These are phyloP conservation scores for Enteromius anoplus DNA, from an alignment of 2,797 vertebrate species.

Conservation along the genomic window DNA sequence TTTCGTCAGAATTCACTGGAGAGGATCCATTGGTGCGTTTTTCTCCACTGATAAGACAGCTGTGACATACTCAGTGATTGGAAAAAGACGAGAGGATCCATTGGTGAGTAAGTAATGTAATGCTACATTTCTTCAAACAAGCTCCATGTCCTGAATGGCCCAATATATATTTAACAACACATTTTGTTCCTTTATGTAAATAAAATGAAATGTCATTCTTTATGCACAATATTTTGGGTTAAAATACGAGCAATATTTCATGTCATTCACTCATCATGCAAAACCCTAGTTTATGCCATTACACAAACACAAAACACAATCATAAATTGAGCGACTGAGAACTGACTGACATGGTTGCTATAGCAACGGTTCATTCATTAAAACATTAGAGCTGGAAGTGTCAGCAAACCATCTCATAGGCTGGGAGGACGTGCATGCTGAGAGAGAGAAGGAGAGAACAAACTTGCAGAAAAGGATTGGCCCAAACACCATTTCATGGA, in stretches of 20 bases:
- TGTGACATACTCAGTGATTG: too few relatives aligned
- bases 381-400: background rate
- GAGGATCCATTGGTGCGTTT: too few relatives aligned
- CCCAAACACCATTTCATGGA: background rate
- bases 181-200: background rate
- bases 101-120: background rate
- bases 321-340: background rate
- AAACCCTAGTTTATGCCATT: background rate
- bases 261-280: background rate
- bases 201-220: background rate
- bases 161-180: background rate
- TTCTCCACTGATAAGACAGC: too few relatives aligned
- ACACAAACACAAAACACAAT: background rate
- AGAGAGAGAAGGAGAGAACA: background rate
- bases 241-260: background rate
- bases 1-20: too few relatives aligned
- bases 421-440: background rate
- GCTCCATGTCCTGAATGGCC: background rate
- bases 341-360: background rate
- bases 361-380: slow-evolving; percentile 1
- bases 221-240: background rate
- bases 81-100: too few relatives aligned
- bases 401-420: background rate
- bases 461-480: background rate
- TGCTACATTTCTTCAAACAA: background rate